These are phyloP conservation scores for Passer domesticus DNA, from an alignment of 2,113 vertebrate genomes.

Conservation along the genomic window DNA sequence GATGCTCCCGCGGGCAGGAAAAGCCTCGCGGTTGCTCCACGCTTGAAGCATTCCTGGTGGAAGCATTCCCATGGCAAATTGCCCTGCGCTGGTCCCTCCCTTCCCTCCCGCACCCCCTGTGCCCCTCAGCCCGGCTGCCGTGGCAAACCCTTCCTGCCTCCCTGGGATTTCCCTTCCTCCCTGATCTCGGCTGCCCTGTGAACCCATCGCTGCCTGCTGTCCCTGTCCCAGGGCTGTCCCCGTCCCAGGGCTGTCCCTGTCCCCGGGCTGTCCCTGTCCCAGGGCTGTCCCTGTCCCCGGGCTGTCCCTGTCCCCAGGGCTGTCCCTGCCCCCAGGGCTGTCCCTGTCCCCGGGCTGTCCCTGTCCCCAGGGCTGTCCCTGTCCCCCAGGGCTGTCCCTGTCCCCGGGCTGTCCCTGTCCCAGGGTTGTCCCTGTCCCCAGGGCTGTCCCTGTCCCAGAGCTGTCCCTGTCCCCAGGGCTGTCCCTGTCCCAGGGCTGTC, in stretches of 20 bases:
- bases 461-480: neutral
- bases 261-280: too few relatives aligned
- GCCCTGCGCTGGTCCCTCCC: neutral
- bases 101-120: neutral
- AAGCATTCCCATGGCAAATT: neutral
- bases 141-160: neutral
- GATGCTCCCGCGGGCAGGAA: neutral
- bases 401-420: too few relatives aligned
- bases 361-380: too few relatives aligned
- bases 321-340: neutral
- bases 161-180: neutral
- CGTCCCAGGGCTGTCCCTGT: too few relatives aligned
- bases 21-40: neutral
- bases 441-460: too few relatives aligned
- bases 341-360: neutral
- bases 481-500: too few relatives aligned
- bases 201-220: accelerated
- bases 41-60: neutral
- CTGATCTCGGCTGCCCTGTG: neutral
- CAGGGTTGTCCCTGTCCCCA: too few relatives aligned
- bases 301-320: too few relatives aligned
- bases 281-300: neutral
- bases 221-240: too few relatives aligned
- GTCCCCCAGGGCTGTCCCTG: too few relatives aligned
- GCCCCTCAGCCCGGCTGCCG: neutral